A percentile compares a stretch with the other conserved stretches of the same genome.
Evolutionary conservation across 2,888 invertebrate species (phyloP).

Genomic region (Orthonychiurus folsomi): DNA sequence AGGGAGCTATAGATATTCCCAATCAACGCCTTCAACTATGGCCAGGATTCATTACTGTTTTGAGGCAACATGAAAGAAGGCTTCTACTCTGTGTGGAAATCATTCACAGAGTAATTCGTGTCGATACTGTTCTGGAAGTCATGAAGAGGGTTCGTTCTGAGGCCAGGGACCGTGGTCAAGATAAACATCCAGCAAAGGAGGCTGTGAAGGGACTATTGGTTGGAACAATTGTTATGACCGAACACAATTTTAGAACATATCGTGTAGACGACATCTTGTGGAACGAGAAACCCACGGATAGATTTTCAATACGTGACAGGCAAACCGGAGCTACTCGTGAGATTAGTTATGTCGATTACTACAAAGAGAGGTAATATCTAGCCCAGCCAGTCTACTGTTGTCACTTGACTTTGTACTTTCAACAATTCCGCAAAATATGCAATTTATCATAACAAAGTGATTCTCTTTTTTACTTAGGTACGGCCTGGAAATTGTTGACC

Average conservation of each 20-base stretch:
- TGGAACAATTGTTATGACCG: constrained; percentile 61
- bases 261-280: constrained; percentile 48
- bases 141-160: constrained; percentile 42
- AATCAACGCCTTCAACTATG: constrained; percentile 62
- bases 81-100: too few species aligned
- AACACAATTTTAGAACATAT: constrained; percentile 57
- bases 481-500: background rate
- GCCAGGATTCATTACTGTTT: constrained; percentile 60
- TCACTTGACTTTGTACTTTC: too few species aligned
- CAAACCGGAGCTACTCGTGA: too few species aligned
- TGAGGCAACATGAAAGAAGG: constrained; percentile 67
- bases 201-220: constrained; percentile 40
- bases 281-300: constrained; percentile 44
- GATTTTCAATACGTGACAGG: constrained; percentile 43
- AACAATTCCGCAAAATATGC: too few species aligned
- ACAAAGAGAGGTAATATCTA: constrained; percentile 47
- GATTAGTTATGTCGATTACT: constrained; percentile 24
- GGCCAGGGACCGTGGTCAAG: background rate
- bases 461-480: constrained; percentile 6
- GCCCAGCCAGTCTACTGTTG: too few species aligned
- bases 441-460: too few species aligned
- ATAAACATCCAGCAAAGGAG: constrained; percentile 6
- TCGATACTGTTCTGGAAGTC: constrained; percentile 50
- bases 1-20: constrained; percentile 47
- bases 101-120: too few species aligned